Base-by-base conservation (phyloP, 2,113 vertebrate species). In the Raphicerus campestris region DNA sequence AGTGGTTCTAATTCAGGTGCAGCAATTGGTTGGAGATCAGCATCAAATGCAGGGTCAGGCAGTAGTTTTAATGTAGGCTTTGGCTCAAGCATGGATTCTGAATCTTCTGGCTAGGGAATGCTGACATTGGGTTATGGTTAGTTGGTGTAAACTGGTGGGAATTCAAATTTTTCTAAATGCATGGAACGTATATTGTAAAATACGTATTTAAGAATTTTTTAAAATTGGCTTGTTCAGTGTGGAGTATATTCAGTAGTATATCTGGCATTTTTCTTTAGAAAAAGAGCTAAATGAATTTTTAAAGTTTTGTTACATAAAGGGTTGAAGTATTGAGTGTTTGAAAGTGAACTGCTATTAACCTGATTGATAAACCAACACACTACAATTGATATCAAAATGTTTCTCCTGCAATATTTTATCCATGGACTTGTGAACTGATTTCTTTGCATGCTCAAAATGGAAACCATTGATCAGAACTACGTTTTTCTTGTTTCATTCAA, bases 101-200 rank as follows among this genome's bases (percentile, higher is more conserved):
- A 99, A 92, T 99, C 99, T 0, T 99, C 99, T 75, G 99, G 99
- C 98, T 99, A 99, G 99, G 99, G 99, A 61, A 99, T 99, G 99
- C 99, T 99, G 99, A 91, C 45, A 47, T 94, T 96, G 95, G 97
- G 97, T 60, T 58, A 73, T 98, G 61, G 97, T 96, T 95, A 85
- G 96, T 55, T 97, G 98, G 32, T 80, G 98, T 85, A 98, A 97
- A 98, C 61, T 98, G 98, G 98, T 98, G 98, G 98, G 98, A 98
- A 98, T 98, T 96, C 95, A 98, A 87, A 98, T 99, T 99, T 99
- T 99, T 98, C 98, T 99, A 99, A 98, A 98, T 98, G 98, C 98
- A 91, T 99, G 99, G 99, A 99, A 99, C 99, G 99, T 99, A 99
- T 99, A 98, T 99, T 99, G 98, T 99, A 99, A 99, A 98, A 99